These are phyloP conservation scores for Loxodonta africana DNA, from an alignment of 2,113 vertebrate species.

Conservation along the genomic window DNA sequence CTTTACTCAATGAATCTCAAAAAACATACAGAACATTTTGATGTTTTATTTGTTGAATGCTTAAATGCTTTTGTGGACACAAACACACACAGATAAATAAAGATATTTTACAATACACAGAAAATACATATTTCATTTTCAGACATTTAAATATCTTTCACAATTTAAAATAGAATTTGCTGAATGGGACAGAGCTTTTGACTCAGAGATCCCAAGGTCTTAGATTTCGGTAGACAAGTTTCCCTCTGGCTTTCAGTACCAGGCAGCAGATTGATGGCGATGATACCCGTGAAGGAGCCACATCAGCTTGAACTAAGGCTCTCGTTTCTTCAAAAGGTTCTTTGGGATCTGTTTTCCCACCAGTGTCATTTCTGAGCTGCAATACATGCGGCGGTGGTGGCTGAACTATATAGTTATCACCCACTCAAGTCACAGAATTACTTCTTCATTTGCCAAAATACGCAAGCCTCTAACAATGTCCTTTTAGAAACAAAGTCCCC, in stretches of 20 bases:
- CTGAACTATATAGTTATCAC: neutral
- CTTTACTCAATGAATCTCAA: neutral
- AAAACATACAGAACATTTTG: neutral
- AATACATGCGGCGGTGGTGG: neutral
- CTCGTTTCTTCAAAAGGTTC: neutral
- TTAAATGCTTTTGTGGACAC: neutral
- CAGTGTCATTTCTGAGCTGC: neutral
- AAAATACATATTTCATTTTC: neutral
- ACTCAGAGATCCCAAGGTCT: neutral
- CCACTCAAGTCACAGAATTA: neutral
- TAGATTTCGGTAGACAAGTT: neutral
- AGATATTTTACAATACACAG: neutral
- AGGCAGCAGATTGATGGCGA: neutral
- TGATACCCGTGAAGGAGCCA: neutral
- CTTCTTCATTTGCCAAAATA: neutral
- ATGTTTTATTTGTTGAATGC: neutral
- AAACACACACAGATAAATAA: neutral
- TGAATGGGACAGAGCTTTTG: neutral
- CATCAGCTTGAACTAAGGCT: neutral
- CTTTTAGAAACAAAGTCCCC: slow-evolving; percentile 33
- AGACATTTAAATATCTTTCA: neutral
- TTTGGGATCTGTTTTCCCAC: neutral
- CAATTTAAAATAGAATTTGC: slow-evolving; percentile 22
- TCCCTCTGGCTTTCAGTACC: neutral
- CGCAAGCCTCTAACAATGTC: neutral